phyloP scores from a whole-genome alignment of 2,797 vertebrate genomes.

The Esox masquinongy region DNA sequence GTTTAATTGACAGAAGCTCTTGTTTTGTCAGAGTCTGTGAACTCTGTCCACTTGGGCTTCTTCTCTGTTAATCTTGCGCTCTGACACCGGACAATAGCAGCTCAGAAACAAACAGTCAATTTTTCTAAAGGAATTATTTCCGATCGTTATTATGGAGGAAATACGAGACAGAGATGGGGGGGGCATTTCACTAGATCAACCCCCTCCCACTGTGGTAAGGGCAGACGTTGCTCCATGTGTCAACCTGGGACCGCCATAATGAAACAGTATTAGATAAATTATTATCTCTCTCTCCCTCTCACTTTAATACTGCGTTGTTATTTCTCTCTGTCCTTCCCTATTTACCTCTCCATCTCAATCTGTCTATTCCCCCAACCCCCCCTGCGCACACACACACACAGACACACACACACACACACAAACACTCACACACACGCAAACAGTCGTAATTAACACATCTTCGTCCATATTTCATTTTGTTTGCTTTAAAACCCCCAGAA shows the following conservation, averaged over 20 bases:
- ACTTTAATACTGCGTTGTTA: slow-evolving; percentile 18
- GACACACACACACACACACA: slow-evolving; percentile 46
- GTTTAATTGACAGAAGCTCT: background rate
- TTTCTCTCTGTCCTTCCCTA: slow-evolving; percentile 31
- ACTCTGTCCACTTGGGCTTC: slow-evolving; percentile 28
- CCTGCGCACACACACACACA: slow-evolving; percentile 55
- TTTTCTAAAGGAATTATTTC: slow-evolving; percentile 43
- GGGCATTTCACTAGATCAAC: background rate
- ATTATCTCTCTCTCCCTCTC: background rate
- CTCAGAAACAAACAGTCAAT: slow-evolving; percentile 33
- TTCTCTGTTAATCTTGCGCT: slow-evolving; percentile 45
- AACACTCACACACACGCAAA: slow-evolving; percentile 52
- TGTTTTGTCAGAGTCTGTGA: slow-evolving; percentile 45
- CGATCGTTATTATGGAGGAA: slow-evolving; percentile 32
- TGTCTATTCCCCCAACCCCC: background rate
- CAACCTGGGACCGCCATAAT: background rate
- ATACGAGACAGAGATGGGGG: slow-evolving; percentile 17
- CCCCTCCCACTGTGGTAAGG: background rate
- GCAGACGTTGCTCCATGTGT: background rate
- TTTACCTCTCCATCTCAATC: slow-evolving; percentile 4
- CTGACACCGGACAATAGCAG: slow-evolving; percentile 27
- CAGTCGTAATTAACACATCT: slow-evolving; percentile 82
- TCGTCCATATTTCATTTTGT: slow-evolving; percentile 80
- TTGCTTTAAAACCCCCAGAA: slow-evolving; percentile 72
- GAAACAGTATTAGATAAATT: background rate